These are phyloP conservation scores for Pseudopipra pipra DNA, from an alignment of 2,113 vertebrate species.

Conservation along the genomic window DNA sequence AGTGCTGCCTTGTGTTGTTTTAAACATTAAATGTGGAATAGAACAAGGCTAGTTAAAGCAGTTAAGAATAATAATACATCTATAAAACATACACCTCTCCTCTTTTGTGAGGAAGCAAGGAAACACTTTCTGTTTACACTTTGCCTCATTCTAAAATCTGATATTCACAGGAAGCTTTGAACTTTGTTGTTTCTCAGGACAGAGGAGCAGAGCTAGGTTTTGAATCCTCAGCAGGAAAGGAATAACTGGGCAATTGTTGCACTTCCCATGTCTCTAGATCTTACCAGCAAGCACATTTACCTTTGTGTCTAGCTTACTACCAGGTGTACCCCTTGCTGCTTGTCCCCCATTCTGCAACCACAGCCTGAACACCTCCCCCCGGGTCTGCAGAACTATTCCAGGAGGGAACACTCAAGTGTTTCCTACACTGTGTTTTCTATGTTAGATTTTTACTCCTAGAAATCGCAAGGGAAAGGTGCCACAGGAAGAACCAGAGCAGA, in stretches of 20 bases:
- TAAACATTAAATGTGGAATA: not conserved
- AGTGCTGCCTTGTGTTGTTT: not conserved
- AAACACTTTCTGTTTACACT: not conserved
- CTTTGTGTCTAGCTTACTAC: not conserved
- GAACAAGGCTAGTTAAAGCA: not conserved
- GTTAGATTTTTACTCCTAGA: not conserved
- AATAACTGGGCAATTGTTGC: not conserved
- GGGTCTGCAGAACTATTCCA: not conserved
- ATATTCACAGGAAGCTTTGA: not conserved
- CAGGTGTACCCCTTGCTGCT: not conserved
- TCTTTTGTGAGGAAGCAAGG: not conserved
- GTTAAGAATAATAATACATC: not conserved
- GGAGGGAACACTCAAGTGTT: not conserved
- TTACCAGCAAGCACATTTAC: not conserved
- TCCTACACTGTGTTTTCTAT: not conserved
- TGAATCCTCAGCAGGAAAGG: not conserved
- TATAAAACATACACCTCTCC: not conserved
- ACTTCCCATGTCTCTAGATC: fast-evolving
- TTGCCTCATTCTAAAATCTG: not conserved
- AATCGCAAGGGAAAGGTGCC: not conserved
- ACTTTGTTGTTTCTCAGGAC: not conserved
- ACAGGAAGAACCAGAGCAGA: not conserved
- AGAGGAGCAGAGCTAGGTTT: not conserved
- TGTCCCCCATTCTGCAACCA: not conserved
- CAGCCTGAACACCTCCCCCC: not conserved